Evolutionary conservation across 2,113 vertebrate genomes (phyloP).

Genomic region (Myrmecophaga tridactyla): DNA sequence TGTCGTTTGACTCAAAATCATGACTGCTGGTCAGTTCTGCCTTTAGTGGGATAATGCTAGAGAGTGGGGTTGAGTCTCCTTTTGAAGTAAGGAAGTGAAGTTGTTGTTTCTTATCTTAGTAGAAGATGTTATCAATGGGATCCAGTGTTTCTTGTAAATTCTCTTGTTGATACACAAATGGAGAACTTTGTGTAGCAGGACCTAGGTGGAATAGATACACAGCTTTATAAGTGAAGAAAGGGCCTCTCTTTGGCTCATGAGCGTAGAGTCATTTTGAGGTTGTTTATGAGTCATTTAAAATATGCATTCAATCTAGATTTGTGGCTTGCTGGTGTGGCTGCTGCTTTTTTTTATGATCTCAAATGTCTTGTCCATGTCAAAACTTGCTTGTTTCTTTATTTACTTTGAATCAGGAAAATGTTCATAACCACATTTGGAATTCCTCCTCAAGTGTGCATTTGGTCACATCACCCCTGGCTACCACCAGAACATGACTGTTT

Average conservation of each 20-base stretch:
- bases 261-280: slow-evolving; percentile 46
- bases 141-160: neutral
- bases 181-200: neutral
- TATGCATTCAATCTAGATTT: slow-evolving; percentile 64
- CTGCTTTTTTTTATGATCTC: slow-evolving; percentile 64
- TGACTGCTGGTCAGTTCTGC: neutral
- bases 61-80: neutral
- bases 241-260: slow-evolving; percentile 35
- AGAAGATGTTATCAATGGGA: neutral
- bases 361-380: slow-evolving; percentile 68
- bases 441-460: slow-evolving; percentile 55
- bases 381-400: slow-evolving; percentile 71
- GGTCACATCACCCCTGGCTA: slow-evolving; percentile 61
- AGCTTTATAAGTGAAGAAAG: neutral
- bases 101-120: neutral
- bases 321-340: slow-evolving; percentile 62
- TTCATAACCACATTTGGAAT: slow-evolving; percentile 57
- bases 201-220: neutral
- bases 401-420: slow-evolving; percentile 60
- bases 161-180: neutral
- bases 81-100: neutral
- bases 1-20: neutral
- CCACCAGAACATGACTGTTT: slow-evolving; percentile 58
- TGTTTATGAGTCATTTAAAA: slow-evolving; percentile 64
- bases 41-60: neutral